Conservation (phyloP, 2,113 vertebrate genomes). For the Blennius ocellaris region DNA sequence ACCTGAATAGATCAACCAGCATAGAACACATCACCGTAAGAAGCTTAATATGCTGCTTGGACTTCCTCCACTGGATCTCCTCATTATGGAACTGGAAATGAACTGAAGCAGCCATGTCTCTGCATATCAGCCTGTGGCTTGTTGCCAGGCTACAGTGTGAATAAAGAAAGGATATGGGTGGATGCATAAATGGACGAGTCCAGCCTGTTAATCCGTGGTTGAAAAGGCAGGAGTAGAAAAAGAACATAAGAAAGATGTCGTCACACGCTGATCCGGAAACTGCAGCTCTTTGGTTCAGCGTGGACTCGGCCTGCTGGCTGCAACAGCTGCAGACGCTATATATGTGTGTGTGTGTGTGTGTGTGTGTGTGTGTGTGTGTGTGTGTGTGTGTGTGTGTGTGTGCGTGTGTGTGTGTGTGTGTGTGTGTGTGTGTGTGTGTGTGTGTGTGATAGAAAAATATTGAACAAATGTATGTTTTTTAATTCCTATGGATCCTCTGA, state of each 20-base stretch:
- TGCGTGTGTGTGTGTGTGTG: too few species aligned
- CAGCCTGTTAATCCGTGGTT: constrained; percentile 11
- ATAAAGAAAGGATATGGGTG: constrained; percentile 13
- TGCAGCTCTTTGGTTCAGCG: neutral
- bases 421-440: too few species aligned
- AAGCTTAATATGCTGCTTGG: neutral
- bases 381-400: too few species aligned
- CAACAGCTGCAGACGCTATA: constrained; percentile 15
- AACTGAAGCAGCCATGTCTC: constrained; percentile 15
- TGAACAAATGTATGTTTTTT: too few species aligned
- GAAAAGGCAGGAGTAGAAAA: neutral
- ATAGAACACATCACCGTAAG: neutral
- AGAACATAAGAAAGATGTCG: constrained; percentile 14
- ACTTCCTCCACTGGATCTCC: neutral
- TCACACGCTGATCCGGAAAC: neutral
- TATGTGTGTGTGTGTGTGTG: neutral
- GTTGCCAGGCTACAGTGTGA: constrained; percentile 67
- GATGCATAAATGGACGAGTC: constrained; percentile 26
- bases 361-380: too few species aligned
- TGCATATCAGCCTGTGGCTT: constrained; percentile 33
- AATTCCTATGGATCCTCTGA: too few species aligned
- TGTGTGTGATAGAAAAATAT: too few species aligned
- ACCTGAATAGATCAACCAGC: neutral
- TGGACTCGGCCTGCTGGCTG: neutral
- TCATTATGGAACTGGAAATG: neutral